Base-by-base conservation (phyloP, 2,888 invertebrate genomes). In the Achlya flavicornis region DNA sequence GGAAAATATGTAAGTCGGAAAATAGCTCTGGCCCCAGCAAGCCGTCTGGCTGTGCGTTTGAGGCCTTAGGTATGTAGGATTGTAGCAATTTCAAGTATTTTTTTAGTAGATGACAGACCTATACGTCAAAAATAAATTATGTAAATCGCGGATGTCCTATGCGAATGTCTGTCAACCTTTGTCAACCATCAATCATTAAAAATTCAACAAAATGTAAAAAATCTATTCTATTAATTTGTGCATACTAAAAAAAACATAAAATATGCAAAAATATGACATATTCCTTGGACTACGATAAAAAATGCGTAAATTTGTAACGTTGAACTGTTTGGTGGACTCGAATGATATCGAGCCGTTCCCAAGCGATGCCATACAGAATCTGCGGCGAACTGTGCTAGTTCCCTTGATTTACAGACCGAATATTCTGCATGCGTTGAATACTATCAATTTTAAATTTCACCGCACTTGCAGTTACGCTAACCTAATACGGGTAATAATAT, bases 301-400 rank as follows among this genome's bases (percentile, higher is more conserved):
- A 77, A 92, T 92, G 92, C 85, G 84, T 82, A 91, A 77, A 82
- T 87, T 89, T 77, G 80, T 83, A 66, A 78, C 85, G 68, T 76
- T 89, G 62, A 87, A 89, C 76, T 82, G 83, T 76, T 80, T 90
- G 65, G 80, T 83, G 66, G 87, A 90, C 68, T 75, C 74, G 64
- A 82, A 85, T 72, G 86, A 88, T 63, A 71, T 75, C 33, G 82
- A 85, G 58, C 69, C 77, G n/a, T 88, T 86, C 67, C 80, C 85
- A n/a, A 86, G 80, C 70, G 82, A 88, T 84, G 83, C 79, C 48
- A 77, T 90, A 38, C 89, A 89, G 79, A 87, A 81, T 70, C 68
- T 91, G 67, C 86, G 88, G 68, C 85, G 80, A 62, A 80, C 87
- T 43, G 75, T 90, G 57, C 76, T 91, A 19, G 78, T 83, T 12